Conservation (phyloP, 53 echinoderm and acorn worm genomes). For the Stichopus horrens region DNA sequence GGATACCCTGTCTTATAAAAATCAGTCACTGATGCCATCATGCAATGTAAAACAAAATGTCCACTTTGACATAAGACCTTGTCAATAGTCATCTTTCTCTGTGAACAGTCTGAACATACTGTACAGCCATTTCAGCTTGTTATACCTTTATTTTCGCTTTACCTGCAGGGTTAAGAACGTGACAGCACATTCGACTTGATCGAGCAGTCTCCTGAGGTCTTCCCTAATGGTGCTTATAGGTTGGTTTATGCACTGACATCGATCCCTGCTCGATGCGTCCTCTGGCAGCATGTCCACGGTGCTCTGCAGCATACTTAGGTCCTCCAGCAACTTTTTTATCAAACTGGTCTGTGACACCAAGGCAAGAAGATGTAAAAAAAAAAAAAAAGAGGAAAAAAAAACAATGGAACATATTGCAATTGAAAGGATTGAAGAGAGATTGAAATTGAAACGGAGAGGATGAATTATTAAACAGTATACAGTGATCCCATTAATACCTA, state of each 20-base stretch:
- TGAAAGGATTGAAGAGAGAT: no score
- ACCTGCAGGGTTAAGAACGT: constrained; percentile 83
- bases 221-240: constrained; percentile 64
- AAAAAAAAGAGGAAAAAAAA: background rate
- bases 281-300: constrained; percentile 75
- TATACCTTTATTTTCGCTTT: background rate
- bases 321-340: constrained; percentile 63
- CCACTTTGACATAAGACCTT: no score
- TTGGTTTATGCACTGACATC: constrained; percentile 63
- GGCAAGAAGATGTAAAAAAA: background rate
- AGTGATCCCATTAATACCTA: no score
- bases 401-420: background rate
- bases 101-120: no score
- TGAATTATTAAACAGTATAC: no score
- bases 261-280: constrained; percentile 56
- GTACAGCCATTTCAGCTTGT: no score
- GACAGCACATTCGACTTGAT: constrained; percentile 77
- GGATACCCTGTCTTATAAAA: no score
- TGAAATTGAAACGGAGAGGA: background rate
- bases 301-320: constrained; percentile 58
- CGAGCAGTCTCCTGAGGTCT: constrained; percentile 60
- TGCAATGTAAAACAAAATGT: no score
- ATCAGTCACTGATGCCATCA: no score
- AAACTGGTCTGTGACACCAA: constrained; percentile 55
- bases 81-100: no score